phyloP scores from a whole-genome alignment of 2,888 invertebrate genomes.

The Blastobasis adustella region DNA sequence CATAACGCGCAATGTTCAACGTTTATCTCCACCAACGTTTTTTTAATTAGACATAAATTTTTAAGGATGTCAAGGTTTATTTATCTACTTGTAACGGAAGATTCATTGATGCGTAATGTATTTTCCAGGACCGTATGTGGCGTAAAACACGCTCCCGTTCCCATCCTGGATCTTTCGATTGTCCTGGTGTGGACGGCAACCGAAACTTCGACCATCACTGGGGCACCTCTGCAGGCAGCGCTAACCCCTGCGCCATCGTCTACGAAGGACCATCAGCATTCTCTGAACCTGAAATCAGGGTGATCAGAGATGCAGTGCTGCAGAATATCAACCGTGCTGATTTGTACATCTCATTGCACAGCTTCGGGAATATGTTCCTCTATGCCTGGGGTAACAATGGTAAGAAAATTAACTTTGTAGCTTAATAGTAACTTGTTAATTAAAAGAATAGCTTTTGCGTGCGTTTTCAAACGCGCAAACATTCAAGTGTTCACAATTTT shows the following conservation, averaged over 20 bases:
- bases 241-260: conserved; percentile 74
- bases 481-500: too few relatives aligned
- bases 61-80: too few relatives aligned
- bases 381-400: conserved; percentile 82
- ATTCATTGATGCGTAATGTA: too few relatives aligned
- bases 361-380: conserved; percentile 80
- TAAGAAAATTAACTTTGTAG: conserved; percentile 18
- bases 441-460: too few relatives aligned
- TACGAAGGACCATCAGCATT: conserved; percentile 79
- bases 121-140: conserved; percentile 77
- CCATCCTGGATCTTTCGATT: conserved; percentile 52
- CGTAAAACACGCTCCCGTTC: conserved; percentile 79
- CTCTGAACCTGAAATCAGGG: conserved; percentile 79
- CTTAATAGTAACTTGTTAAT: too few relatives aligned
- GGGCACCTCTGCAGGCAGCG: conserved; percentile 70
- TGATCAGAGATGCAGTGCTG: conserved; percentile 75
- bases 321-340: conserved; percentile 62
- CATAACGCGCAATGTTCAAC: too few relatives aligned
- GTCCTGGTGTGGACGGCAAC: conserved; percentile 85
- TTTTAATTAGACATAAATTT: too few relatives aligned
- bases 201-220: conserved; percentile 85
- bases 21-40: too few relatives aligned
- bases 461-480: too few relatives aligned
- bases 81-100: too few relatives aligned
- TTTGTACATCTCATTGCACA: conserved; percentile 84